Base-by-base conservation (phyloP, 2,113 vertebrate species). In the Gavialis gangeticus region DNA sequence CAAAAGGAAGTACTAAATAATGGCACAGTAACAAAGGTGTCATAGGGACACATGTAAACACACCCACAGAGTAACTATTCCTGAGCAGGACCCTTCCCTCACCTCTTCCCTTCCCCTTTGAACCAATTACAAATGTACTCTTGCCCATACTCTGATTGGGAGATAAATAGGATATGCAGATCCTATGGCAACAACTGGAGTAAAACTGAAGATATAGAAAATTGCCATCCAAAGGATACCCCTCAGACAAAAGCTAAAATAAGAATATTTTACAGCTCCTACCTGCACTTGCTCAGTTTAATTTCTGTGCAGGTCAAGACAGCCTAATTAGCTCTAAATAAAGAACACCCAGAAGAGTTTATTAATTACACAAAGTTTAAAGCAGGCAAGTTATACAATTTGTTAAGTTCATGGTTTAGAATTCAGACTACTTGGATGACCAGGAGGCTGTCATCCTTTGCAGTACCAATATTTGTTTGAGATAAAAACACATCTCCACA, bases 241-340 rank as follows among this genome's bases (percentile, higher is more conserved):
- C 92, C 90, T 92, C 78, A 81, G 91, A 96, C 85, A 92, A 88
- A 92, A 96, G 37, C 12, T 69, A 79, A 91, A 96, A 84, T 84
- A 93, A 96, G 95, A 97, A 95, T 95, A 95, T 88, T 88, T 25
- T 54, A 54, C 27, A 69, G 77, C 82, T 93, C 91, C 84, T 46
- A 83, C 69, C 27, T 77, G 96, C 19, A 1, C 75, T 84, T 82
- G 14, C 24, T 66, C 25, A 63, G 3, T 88, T 84, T 89, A 82
- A 94, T 96, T 97, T 92, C n/a, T 87, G 82, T 88, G 89, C 92
- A 95, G 93, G 93, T 89, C 94, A 88, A 85, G 87, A 80, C 90
- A 95, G 90, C 89, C 91, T 96, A 96, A 97, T 97, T 96, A 95
- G 92, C 87, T 95, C 92, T 96, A 97, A 96, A 96, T 95, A 87